Base-by-base conservation (phyloP, 2,888 invertebrate species). In the Crioceris asparagi region DNA sequence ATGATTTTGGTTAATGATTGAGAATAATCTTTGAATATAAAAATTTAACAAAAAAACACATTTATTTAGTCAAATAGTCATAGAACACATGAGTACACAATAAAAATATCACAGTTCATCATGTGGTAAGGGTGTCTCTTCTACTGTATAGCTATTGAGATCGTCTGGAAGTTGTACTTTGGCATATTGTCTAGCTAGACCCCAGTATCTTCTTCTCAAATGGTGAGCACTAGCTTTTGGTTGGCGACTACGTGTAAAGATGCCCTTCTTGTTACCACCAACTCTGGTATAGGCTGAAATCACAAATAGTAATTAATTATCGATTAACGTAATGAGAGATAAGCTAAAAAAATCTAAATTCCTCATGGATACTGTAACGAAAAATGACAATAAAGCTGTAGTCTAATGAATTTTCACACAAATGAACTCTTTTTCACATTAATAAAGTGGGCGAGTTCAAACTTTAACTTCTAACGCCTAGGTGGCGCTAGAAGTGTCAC, bases 161-260 rank as follows among this genome's bases (percentile, higher is more conserved):
- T 74, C 72, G 1, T 68, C 64, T 1, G 79, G 75, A 12, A 71
- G 46, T 29, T 61, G 56, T 31, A 69, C 71, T 27, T 71, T 67
- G 41, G 74, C 70, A 46, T 79, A 63, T 41, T 78, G 71, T 7
- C 70, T 68, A 1, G 77, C 79, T 19, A 85, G 63, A 17, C 72
- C 69, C 55, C 72, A 75, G 62, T 93, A 92, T 15, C 93, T 73
- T 51, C 75, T 72, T 21, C 91, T 72, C 15, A 94, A 65, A 37
- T 81, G 73, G 65, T 86, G 82, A 10, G 93, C 94, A 0, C 83
- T 76, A 40, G 83, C 75, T 64, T 96, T 96, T 1, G 96, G 94
- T 60, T 94, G 86, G 8, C 94, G 72, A 33, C 79, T 75, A 27
- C 94, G 72, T 0, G 93, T 94, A 60, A 94, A 87, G 35, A 94